These are phyloP conservation scores for Acrocyrtus sp. DNA, from an alignment of 2,888 invertebrate species.

Conservation along the genomic window DNA sequence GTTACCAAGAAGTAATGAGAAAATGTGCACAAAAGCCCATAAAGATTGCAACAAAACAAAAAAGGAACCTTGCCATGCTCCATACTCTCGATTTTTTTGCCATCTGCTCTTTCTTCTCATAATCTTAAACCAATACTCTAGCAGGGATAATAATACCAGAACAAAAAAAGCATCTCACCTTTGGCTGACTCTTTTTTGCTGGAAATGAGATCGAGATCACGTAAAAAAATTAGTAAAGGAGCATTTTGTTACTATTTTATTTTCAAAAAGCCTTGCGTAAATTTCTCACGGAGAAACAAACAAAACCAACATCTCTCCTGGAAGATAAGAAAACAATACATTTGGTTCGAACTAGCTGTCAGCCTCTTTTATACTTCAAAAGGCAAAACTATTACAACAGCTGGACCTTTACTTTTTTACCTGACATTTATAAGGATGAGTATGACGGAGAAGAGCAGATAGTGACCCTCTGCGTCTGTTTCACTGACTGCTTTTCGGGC, in stretches of 20 bases:
- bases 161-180: conserved; percentile 16
- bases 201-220: conserved; percentile 1
- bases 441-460: neutral
- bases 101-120: conserved; percentile 30
- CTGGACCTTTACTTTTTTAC: neutral
- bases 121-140: conserved; percentile 17
- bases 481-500: conserved; percentile 12
- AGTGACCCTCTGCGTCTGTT: neutral
- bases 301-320: conserved; percentile 2
- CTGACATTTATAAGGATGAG: neutral
- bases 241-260: too few relatives aligned
- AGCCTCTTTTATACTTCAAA: neutral
- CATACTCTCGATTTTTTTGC: conserved; percentile 25
- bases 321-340: neutral
- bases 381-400: neutral
- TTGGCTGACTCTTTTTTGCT: neutral
- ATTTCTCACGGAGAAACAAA: conserved; percentile 26
- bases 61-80: neutral
- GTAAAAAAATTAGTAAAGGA: conserved; percentile 19
- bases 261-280: conserved; percentile 21
- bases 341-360: conserved; percentile 3
- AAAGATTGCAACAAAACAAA: conserved; percentile 33
- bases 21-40: conserved; percentile 7
- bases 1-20: neutral
- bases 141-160: neutral